Conservation (phyloP, 2,113 vertebrate species). For the Oreochromis niloticus region DNA sequence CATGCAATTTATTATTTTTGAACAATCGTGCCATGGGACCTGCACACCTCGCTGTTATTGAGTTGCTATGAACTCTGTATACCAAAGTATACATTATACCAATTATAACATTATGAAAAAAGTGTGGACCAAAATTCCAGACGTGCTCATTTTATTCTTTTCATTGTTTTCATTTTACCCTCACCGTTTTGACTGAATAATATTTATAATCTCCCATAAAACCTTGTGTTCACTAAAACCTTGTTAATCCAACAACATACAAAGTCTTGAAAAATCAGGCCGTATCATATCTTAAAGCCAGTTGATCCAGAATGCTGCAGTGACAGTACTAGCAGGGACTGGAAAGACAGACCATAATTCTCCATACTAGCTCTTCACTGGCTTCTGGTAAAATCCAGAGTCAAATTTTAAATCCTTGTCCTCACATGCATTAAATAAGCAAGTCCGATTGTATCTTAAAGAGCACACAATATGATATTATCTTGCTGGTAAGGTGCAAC, state of each 20-base stretch:
- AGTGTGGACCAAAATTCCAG: neutral
- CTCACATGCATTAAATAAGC: neutral
- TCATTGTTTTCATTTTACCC: neutral
- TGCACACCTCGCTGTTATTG: neutral
- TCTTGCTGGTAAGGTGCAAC: neutral
- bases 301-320: neutral
- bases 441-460: neutral
- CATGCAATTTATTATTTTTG: too few species aligned
- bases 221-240: neutral
- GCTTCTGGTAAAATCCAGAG: neutral
- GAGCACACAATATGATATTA: neutral
- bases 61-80: neutral
- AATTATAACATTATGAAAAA: neutral
- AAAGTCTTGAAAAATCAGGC: neutral
- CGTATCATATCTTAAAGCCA: neutral
- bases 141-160: neutral
- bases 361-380: neutral
- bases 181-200: neutral
- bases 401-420: neutral
- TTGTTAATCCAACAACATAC: neutral
- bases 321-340: neutral
- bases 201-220: neutral
- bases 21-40: neutral
- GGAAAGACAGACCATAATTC: neutral
- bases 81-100: neutral